These are phyloP conservation scores for Harpagifer antarcticus DNA, from an alignment of 2,797 vertebrate species.

Conservation along the genomic window DNA sequence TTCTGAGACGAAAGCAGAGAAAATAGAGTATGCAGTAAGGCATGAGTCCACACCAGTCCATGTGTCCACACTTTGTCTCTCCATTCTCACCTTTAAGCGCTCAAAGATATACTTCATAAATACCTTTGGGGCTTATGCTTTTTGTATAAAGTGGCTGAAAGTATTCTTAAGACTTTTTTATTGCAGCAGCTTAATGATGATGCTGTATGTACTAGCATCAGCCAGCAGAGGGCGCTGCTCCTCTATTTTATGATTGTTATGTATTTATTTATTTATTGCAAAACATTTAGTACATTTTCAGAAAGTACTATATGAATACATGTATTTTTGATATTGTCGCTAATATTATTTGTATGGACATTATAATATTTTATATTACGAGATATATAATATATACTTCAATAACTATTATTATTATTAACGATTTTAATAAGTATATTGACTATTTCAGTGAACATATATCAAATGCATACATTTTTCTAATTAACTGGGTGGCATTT, in stretches of 20 bases:
- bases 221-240: constrained; percentile 3
- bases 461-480: no score
- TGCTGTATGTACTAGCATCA: background rate
- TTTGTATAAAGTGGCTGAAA: background rate
- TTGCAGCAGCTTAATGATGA: background rate
- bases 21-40: constrained; percentile 21
- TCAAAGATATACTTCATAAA: no score
- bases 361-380: no score
- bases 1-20: constrained; percentile 37
- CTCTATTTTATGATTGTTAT: background rate
- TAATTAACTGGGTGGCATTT: background rate
- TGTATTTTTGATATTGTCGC: background rate
- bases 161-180: background rate
- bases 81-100: background rate
- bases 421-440: background rate
- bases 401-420: no score
- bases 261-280: background rate
- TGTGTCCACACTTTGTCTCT: background rate
- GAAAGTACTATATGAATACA: background rate
- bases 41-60: constrained; percentile 11
- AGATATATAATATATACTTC: no score
- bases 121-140: no score
- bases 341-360: background rate
- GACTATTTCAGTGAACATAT: background rate
- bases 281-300: background rate